These are phyloP conservation scores for Sebastes diaconus DNA, from an alignment of 2,797 vertebrate species.

Conservation along the genomic window DNA sequence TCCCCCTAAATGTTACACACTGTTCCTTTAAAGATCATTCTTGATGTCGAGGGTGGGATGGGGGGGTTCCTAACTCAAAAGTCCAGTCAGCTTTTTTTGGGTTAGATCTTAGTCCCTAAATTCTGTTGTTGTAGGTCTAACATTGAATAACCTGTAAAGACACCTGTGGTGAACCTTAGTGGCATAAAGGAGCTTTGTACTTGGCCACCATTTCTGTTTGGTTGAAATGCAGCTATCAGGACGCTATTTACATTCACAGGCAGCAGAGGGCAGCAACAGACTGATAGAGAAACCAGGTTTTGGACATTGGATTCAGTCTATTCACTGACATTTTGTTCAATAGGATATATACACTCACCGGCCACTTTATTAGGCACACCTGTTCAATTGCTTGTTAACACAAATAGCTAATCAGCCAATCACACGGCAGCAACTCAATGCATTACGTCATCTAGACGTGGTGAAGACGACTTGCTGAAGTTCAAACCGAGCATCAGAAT, in stretches of 20 bases:
- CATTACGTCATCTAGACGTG: too few relatives aligned
- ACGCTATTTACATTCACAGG: background rate
- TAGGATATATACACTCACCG: too few relatives aligned
- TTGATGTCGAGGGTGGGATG: background rate
- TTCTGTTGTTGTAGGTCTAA: background rate
- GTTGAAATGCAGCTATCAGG: background rate
- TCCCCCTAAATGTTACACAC: too few relatives aligned
- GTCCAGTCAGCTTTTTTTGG: background rate
- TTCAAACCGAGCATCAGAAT: too few relatives aligned
- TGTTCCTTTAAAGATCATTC: background rate
- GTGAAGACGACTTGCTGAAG: too few relatives aligned
- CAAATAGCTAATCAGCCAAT: too few relatives aligned
- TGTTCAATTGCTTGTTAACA: too few relatives aligned
- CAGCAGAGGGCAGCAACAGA: constrained; percentile 42
- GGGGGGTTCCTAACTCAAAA: background rate
- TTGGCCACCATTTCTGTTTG: background rate
- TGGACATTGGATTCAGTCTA: background rate
- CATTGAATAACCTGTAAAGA: background rate
- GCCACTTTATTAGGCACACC: too few relatives aligned
- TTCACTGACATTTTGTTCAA: background rate
- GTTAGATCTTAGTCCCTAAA: background rate
- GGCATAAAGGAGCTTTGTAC: background rate
- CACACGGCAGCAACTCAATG: too few relatives aligned
- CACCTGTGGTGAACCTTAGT: background rate
- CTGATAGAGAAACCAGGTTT: background rate